Evolutionary conservation across 2,888 invertebrate genomes (phyloP), one percentile per base, ranked within the genome.

Genomic region (Drosophila niveifrons): DNA sequence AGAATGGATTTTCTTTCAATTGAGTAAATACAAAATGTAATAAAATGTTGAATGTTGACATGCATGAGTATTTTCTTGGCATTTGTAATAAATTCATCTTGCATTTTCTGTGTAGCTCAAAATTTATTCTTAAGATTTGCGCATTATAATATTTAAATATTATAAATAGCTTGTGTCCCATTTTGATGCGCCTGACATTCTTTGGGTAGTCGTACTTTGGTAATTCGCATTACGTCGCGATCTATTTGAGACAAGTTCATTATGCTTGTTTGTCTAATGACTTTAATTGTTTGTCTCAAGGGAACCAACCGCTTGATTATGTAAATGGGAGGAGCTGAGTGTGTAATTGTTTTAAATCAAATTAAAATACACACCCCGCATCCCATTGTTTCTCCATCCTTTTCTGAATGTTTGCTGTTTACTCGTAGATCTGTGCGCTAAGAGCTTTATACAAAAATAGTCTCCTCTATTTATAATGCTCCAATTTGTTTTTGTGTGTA

Each of bases 371-470:
- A 36, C 51, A 9, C 13, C 44, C 43, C 51, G 43, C 29, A 17
- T 36, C 31, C 15, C 23, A 23, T 23, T 31, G 31, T n/a, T n/a
- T 23, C 18, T 36, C 39, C 39, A n/a, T n/a, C 9, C 18, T 34
- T 34, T 56, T 23, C n/a, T 55, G 31, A 17, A 9, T 31, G 17
- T 15, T 28, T 48, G 13, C 34, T 52, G 28, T 31, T 29, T 13
- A n/a, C n/a, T n/a, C n/a, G n/a, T n/a, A 23, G 23, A 34, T 56
- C 43, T 23, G 18, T 44, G 39, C 52, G 69, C 57, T 41, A 17
- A 43, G 59, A 57, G 66, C 72, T 52, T 34, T 70, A 53, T 63
- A 69, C 59, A 70, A 64, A 83, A 80, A 88, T 88, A 88, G 87
- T 63, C 53, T 48, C 47, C 34, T 61, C 71, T 72, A 83, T 88